Evolutionary conservation across 2,113 vertebrate genomes (phyloP).

Genomic region (Grammomys surdaster): DNA sequence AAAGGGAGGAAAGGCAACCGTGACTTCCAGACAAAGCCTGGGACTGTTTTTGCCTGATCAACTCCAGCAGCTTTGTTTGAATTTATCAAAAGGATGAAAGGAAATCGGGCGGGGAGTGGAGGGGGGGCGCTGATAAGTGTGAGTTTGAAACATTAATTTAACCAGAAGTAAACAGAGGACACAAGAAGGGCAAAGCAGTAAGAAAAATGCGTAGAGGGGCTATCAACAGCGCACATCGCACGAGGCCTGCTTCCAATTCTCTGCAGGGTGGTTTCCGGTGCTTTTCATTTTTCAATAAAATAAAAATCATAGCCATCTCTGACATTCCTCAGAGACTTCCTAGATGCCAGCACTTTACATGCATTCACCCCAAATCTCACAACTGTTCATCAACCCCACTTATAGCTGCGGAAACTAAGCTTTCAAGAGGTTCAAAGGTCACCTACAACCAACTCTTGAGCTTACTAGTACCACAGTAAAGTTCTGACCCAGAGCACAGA

Average conservation of each 20-base stretch:
- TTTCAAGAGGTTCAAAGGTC: constrained; percentile 15
- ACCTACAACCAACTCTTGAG: neutral
- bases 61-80: constrained; percentile 25
- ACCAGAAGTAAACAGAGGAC: constrained; percentile 51
- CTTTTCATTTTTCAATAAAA: constrained; percentile 33
- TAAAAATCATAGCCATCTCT: neutral
- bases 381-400: neutral
- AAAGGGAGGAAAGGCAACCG: constrained; percentile 36
- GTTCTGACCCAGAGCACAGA: neutral
- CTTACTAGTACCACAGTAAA: neutral
- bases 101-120: neutral
- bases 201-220: constrained; percentile 57
- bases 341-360: neutral
- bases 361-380: neutral
- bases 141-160: constrained; percentile 65
- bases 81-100: constrained; percentile 51
- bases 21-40: constrained; percentile 48
- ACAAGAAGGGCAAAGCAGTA: constrained; percentile 52
- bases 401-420: constrained; percentile 15
- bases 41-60: constrained; percentile 54
- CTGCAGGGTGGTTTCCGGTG: neutral
- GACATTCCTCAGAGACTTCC: neutral
- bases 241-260: constrained; percentile 46
- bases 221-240: constrained; percentile 28
- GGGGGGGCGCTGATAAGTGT: neutral